These are phyloP conservation scores for Philereme vetulata DNA, from an alignment of 2,888 invertebrate genomes.

Conservation along the genomic window DNA sequence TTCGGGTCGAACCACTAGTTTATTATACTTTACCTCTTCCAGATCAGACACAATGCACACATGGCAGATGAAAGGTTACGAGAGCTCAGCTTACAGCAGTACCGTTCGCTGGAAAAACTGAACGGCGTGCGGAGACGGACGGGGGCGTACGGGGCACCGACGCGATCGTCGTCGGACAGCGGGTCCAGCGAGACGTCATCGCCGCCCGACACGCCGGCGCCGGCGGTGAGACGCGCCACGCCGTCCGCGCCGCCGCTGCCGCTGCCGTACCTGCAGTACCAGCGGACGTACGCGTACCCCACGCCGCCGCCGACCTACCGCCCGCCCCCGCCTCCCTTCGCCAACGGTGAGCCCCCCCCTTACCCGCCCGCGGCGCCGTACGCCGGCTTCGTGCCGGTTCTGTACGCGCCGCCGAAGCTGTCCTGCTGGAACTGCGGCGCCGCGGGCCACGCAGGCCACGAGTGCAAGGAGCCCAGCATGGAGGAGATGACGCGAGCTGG, in stretches of 20 bases:
- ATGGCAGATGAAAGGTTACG: conserved; percentile 86
- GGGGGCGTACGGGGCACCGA: conserved; percentile 58
- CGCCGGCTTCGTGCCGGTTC: conserved; percentile 78
- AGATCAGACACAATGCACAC: conserved; percentile 82
- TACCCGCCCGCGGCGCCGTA: conserved; percentile 73
- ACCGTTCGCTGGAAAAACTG: conserved; percentile 83
- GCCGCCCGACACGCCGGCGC: conserved; percentile 72
- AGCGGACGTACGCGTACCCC: conserved; percentile 70
- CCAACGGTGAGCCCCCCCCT: conserved; percentile 76
- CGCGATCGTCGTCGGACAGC: conserved; percentile 72
- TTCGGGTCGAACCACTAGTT: too few species aligned
- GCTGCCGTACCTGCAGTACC: conserved; percentile 64
- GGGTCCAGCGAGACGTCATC: conserved; percentile 73
- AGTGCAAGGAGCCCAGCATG: conserved; percentile 95
- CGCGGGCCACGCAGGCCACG: conserved; percentile 91
- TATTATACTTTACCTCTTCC: conserved; percentile 35
- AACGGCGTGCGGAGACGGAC: conserved; percentile 81
- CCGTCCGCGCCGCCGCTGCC: conserved; percentile 60
- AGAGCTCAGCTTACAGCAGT: conserved; percentile 82
- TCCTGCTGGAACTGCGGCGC: conserved; percentile 97
- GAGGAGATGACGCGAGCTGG: conserved; percentile 93
- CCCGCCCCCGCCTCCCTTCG: conserved; percentile 73
- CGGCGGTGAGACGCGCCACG: conserved; percentile 53
- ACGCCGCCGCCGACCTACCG: conserved; percentile 72
- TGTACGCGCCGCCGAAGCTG: conserved; percentile 85